phyloP scores from a whole-genome alignment of 2,797 vertebrate species.

The Chrysocyon brachyurus region DNA sequence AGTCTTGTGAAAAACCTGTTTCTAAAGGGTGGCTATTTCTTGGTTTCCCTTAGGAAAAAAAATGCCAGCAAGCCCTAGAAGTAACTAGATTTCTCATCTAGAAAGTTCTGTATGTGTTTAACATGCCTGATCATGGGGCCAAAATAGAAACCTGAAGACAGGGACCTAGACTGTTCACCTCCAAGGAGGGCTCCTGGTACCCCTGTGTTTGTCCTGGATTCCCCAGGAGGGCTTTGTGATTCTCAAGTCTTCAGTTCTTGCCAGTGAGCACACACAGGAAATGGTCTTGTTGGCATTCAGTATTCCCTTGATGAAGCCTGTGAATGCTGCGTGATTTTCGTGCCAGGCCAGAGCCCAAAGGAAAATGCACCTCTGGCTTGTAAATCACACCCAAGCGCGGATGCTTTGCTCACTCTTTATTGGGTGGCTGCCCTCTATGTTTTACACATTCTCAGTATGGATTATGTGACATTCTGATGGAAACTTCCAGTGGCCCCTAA shows the following conservation, averaged over 20 bases:
- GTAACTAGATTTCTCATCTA: neutral
- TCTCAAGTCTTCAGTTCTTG: neutral
- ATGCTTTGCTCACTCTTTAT: neutral
- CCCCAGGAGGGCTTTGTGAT: neutral
- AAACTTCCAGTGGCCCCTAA: neutral
- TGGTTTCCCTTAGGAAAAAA: constrained; percentile 51
- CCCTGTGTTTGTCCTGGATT: neutral
- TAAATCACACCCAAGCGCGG: constrained; percentile 27
- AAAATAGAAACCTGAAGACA: neutral
- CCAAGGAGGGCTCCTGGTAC: neutral
- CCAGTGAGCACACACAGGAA: neutral
- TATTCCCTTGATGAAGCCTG: neutral
- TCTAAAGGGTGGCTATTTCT: neutral
- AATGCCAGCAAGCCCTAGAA: neutral
- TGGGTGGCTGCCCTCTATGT: neutral
- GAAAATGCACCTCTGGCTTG: constrained; percentile 50
- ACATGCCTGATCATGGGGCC: neutral
- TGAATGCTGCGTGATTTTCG: constrained; percentile 25
- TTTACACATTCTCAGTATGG: constrained; percentile 2
- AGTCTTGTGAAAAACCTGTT: neutral
- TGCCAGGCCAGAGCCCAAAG: neutral
- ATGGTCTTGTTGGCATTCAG: neutral
- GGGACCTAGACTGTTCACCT: neutral
- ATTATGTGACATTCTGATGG: neutral
- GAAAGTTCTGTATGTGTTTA: neutral